A percentile compares a stretch with the other conserved stretches of the same genome.
phyloP scores from a whole-genome alignment of 2,113 vertebrate species.

The Pantherophis guttatus region DNA sequence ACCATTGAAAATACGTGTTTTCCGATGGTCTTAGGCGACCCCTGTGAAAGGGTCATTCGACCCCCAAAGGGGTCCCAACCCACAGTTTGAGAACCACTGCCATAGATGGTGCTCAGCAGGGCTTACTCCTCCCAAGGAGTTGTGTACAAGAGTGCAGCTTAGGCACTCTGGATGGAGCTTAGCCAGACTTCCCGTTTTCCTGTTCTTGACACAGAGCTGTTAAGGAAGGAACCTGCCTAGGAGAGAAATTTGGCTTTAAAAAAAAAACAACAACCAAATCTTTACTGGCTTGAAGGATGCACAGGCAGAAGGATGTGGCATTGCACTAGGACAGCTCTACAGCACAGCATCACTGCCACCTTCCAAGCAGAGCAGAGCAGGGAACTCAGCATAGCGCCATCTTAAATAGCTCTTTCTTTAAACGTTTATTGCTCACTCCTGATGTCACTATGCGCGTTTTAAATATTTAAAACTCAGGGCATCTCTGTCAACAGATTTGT shows the following conservation, averaged over 20 bases:
- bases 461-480: background rate
- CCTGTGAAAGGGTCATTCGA: too few relatives aligned
- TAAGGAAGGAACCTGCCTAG: background rate
- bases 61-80: too few relatives aligned
- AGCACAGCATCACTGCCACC: background rate
- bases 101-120: background rate
- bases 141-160: background rate
- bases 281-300: background rate
- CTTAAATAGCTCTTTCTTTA: background rate
- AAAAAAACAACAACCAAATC: background rate
- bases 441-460: background rate
- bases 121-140: background rate
- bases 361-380: background rate
- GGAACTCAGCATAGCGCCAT: background rate
- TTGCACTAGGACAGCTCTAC: background rate
- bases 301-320: background rate
- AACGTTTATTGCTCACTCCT: background rate
- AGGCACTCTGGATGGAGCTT: background rate
- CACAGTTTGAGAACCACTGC: too few relatives aligned
- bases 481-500: background rate
- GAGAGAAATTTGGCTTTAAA: background rate
- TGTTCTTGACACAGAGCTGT: background rate
- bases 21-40: too few relatives aligned
- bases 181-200: background rate
- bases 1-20: too few relatives aligned